Conservation (phyloP, 1,140 invertebrate species). For the Lucilia cuprina region DNA sequence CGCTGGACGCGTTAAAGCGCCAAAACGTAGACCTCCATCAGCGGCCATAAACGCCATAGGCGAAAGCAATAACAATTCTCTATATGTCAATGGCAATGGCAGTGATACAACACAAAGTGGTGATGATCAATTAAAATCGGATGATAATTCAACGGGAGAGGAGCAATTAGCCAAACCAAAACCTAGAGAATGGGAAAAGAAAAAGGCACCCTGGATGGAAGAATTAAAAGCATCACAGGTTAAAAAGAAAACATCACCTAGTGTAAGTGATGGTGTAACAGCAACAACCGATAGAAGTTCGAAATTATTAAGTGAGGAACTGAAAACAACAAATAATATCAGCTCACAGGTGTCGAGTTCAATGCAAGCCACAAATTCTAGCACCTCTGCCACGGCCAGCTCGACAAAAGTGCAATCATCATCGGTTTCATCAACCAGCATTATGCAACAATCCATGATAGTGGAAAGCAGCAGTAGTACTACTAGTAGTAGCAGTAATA, state of each 20-base stretch:
- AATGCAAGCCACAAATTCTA: constrained; percentile 40
- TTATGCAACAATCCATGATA: constrained; percentile 51
- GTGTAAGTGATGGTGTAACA: constrained; percentile 45
- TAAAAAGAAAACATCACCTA: constrained; percentile 66
- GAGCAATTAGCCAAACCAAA: constrained; percentile 65
- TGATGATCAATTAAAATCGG: constrained; percentile 45
- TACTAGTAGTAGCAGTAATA: constrained; percentile 40
- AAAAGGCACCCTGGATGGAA: constrained; percentile 73
- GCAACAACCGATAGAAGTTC: constrained; percentile 50
- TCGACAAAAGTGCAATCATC: constrained; percentile 59
- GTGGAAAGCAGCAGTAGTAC: constrained; percentile 47
- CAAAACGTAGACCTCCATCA: constrained; percentile 68
- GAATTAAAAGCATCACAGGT: constrained; percentile 73
- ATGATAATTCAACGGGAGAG: constrained; percentile 60
- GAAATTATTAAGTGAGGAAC: constrained; percentile 49
- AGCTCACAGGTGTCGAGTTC: constrained; percentile 28
- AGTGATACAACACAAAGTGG: constrained; percentile 38
- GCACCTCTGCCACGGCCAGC: constrained; percentile 39
- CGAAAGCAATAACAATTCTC: constrained; percentile 60
- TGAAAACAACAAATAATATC: constrained; percentile 25
- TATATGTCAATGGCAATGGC: constrained; percentile 59
- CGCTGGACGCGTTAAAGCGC: constrained; percentile 67
- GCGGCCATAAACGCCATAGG: constrained; percentile 56
- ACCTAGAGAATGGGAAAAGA: constrained; percentile 68
- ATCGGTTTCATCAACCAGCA: constrained; percentile 51